Base-by-base conservation (phyloP, 2,113 vertebrate species). In the Ceuthmochares aereus region DNA sequence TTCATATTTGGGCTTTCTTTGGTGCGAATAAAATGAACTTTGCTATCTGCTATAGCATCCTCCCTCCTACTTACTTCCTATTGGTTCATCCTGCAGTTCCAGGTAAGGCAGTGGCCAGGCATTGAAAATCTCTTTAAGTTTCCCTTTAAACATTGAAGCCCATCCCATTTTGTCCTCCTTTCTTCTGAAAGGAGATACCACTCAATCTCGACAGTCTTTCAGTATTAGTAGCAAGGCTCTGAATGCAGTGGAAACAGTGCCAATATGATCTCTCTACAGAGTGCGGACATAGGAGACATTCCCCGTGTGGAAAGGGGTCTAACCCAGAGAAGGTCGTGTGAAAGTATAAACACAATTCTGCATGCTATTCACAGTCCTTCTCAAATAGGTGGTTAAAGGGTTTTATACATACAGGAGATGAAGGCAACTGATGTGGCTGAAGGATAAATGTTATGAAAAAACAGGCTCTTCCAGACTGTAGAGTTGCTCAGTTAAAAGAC, bases 111-210 rank as follows among this genome's bases (percentile, higher is more conserved):
- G 54, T 4, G 32, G 52, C 32, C 32, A 90, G n/a, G 40, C 42
- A 58, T 34, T 74, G 86, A 90, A 92, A 58, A 51, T 49, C 79
- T 89, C 69, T 92, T 94, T 73, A 91, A 89, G 74, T 87, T 94
- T 69, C 32, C n/a, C 83, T 95, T 96, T 96, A 69, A 62, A 88
- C 79, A 30, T 92, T 64, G 87, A 96, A 95, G 58, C 34, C 52
- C 16, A 45, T 29, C 22, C 19, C 14, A 89, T 81, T 72, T 45
- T 20, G 69, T 66, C 45, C 12, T 96, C 67, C 63, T 91, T 94
- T 75, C 69, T 76, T 64, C 26, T 90, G 54, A 43, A 70, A 73
- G 29, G 32, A 67, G 23, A 14, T 64, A 59, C 12, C 40, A 40
- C 43, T 93, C 68, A 78, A 9, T 72, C 79, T 25, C 3, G 0